These are phyloP conservation scores for Epistrophella euchroma DNA, from an alignment of 2,888 invertebrate species.

Conservation along the genomic window DNA sequence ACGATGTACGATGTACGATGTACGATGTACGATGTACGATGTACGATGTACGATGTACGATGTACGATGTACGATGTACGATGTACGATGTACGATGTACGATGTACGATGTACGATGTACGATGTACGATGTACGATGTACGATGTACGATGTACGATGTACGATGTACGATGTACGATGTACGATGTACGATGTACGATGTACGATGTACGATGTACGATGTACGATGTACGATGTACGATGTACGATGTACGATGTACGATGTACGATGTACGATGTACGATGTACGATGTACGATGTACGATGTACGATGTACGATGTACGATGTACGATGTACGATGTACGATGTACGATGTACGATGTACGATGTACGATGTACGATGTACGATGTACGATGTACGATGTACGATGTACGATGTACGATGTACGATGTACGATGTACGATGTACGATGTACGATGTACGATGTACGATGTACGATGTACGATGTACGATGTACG, in stretches of 20 bases:
- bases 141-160: not conserved
- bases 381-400: not conserved
- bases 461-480: too few relatives aligned
- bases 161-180: not conserved
- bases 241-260: not conserved
- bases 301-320: conserved; percentile 11
- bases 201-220: not conserved
- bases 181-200: not conserved
- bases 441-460: too few relatives aligned
- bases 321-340: conserved; percentile 4
- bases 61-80: not conserved
- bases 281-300: conserved; percentile 2
- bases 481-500: too few relatives aligned
- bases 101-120: conserved; percentile 3
- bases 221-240: conserved; percentile 1
- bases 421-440: too few relatives aligned
- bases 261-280: not conserved
- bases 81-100: conserved; percentile 1
- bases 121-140: not conserved
- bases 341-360: conserved; percentile 3
- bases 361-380: conserved; percentile 2
- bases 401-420: not conserved
- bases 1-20: too few relatives aligned
- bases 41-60: conserved; percentile 1
- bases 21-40: too few relatives aligned